These are phyloP conservation scores for Pipistrellus kuhlii DNA, from an alignment of 2,797 vertebrate genomes.

Conservation along the genomic window DNA sequence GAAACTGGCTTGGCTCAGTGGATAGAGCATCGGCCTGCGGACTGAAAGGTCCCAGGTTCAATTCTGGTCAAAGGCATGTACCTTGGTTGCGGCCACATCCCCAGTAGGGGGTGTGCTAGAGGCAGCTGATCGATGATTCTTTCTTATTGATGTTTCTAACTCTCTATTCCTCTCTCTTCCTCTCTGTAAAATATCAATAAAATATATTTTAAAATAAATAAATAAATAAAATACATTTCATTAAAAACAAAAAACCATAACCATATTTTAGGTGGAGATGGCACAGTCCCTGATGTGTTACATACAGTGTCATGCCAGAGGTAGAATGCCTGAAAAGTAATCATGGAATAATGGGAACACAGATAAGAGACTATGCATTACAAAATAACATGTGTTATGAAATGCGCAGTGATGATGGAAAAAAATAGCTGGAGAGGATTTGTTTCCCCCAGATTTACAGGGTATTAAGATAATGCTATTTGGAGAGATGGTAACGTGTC, in stretches of 20 bases:
- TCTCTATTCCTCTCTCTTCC: too few relatives aligned
- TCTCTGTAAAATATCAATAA: too few relatives aligned
- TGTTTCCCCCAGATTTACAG: neutral
- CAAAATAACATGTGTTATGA: neutral
- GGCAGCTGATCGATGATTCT: too few relatives aligned
- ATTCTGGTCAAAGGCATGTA: too few relatives aligned
- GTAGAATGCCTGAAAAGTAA: neutral
- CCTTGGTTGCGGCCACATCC: too few relatives aligned
- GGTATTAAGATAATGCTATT: neutral
- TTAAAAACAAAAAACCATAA: neutral
- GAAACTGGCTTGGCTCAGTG: too few relatives aligned
- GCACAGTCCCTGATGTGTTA: neutral
- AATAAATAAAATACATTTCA: too few relatives aligned
- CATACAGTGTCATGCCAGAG: neutral
- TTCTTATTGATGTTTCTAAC: too few relatives aligned
- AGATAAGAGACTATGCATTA: neutral
- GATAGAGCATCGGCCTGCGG: too few relatives aligned
- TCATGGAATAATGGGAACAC: neutral
- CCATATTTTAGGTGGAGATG: neutral
- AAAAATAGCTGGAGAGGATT: neutral
- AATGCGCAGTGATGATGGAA: neutral
- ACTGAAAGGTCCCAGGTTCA: too few relatives aligned
- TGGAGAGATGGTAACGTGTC: neutral
- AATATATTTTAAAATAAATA: too few relatives aligned
- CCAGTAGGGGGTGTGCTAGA: too few relatives aligned